Percentiles rank a stretch among this genome's conserved stretches.
Evolutionary conservation across 2,888 invertebrate species (phyloP).

Genomic region (Cheilosia vernalis): DNA sequence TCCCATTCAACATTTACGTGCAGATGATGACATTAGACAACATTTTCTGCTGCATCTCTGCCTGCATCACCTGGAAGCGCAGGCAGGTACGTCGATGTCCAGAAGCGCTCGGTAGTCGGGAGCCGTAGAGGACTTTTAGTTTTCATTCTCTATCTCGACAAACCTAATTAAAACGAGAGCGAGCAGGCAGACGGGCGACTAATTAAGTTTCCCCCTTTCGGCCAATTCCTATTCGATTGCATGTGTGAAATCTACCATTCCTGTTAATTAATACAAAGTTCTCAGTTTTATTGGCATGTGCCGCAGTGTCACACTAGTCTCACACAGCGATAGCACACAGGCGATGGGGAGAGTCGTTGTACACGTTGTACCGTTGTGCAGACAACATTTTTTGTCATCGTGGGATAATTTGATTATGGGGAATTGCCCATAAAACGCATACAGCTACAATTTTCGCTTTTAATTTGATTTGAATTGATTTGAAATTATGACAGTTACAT

Average conservation of each 20-base stretch:
- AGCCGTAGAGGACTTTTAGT: conserved; percentile 26
- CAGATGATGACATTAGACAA: conserved; percentile 59
- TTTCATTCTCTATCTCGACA: conserved; percentile 33
- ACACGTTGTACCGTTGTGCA: conserved; percentile 52
- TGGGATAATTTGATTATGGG: conserved; percentile 59
- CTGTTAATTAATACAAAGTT: conserved; percentile 68
- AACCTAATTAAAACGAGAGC: conserved; percentile 20
- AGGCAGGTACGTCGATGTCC: background rate
- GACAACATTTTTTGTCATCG: conserved; percentile 34
- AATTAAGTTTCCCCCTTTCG: conserved; percentile 58
- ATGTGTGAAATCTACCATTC: conserved; percentile 63
- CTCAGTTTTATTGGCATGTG: conserved; percentile 42
- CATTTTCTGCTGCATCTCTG: conserved; percentile 14
- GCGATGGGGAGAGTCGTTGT: background rate
- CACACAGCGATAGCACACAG: background rate
- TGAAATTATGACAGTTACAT: conserved; percentile 47
- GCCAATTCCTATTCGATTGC: conserved; percentile 42
- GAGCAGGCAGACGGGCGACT: conserved; percentile 20
- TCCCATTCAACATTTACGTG: conserved; percentile 42
- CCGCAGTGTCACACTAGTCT: background rate
- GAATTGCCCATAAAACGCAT: conserved; percentile 54
- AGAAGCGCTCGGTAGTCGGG: background rate
- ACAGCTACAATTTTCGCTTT: conserved; percentile 59
- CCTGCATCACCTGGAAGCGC: background rate
- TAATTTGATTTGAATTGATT: conserved; percentile 69